Conservation (phyloP, 2,797 vertebrate genomes). For the Pipistrellus pygmaeus region DNA sequence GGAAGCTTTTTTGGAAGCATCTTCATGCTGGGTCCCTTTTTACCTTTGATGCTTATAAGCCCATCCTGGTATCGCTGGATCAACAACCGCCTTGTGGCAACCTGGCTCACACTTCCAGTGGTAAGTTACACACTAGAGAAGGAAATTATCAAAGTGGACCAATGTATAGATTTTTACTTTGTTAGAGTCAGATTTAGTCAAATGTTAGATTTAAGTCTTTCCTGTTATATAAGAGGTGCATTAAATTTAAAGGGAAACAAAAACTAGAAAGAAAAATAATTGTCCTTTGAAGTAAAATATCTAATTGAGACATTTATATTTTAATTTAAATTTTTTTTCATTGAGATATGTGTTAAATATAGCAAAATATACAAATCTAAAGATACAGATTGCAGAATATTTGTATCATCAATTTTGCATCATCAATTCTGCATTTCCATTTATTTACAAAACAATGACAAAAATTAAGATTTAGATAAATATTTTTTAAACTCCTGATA, state of each 20-base stretch:
- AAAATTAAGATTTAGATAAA: slow-evolving; percentile 19
- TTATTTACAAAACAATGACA: slow-evolving; percentile 6
- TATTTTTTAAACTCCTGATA: neutral
- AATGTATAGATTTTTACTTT: slow-evolving; percentile 8
- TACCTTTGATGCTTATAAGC: slow-evolving; percentile 96
- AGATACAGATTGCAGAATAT: slow-evolving; percentile 11
- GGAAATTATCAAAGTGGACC: neutral
- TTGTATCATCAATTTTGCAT: slow-evolving; percentile 29
- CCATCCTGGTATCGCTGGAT: slow-evolving; percentile 98
- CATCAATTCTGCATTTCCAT: neutral
- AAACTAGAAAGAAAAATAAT: slow-evolving; percentile 41
- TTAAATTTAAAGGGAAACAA: slow-evolving; percentile 8
- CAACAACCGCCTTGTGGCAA: slow-evolving; percentile 95
- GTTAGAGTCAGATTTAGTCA: neutral
- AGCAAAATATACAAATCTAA: slow-evolving; percentile 25
- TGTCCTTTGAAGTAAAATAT: slow-evolving; percentile 40
- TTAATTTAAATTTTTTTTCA: slow-evolving; percentile 30
- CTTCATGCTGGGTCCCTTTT: slow-evolving; percentile 96
- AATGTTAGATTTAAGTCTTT: neutral
- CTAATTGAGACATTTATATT: slow-evolving; percentile 21
- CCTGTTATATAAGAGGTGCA: neutral
- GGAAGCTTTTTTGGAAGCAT: slow-evolving; percentile 97
- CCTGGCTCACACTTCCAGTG: slow-evolving; percentile 98
- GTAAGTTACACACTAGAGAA: slow-evolving; percentile 87
- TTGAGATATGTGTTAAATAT: neutral